phyloP scores from a whole-genome alignment of 2,888 invertebrate species.

The Acronicta aceris region DNA sequence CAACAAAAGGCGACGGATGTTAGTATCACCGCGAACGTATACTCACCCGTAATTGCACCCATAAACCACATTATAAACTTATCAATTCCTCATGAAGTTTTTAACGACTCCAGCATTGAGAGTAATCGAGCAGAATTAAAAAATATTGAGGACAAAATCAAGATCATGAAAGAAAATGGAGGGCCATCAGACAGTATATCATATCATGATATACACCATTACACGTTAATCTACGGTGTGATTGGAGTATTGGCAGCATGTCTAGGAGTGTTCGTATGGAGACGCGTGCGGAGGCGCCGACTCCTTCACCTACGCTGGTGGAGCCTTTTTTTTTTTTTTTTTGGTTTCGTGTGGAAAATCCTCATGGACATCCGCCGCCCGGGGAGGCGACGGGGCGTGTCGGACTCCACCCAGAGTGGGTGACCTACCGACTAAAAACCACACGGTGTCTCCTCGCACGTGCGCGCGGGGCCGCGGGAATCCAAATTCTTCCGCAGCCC shows the following conservation, averaged over 20 bases:
- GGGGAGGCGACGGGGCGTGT: no score
- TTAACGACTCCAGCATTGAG: conserved; percentile 7
- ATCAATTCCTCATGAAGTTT: conserved; percentile 6
- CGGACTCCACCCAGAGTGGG: no score
- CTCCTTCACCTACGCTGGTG: not conserved
- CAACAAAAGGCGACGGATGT: conserved; percentile 8
- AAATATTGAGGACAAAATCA: conserved; percentile 8
- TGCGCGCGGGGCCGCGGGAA: no score
- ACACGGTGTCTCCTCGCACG: no score
- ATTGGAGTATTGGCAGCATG: conserved; percentile 10
- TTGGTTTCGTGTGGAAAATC: no score
- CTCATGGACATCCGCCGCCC: no score
- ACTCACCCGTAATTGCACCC: conserved; percentile 5
- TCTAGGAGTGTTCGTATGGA: conserved; percentile 3
- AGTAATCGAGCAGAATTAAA: conserved; percentile 3
- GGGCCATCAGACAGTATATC: not conserved
- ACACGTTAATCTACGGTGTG: conserved; percentile 8
- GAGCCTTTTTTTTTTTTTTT: no score
- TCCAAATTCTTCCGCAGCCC: no score
- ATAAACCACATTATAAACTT: conserved; percentile 22
- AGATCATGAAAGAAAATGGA: conserved; percentile 8
- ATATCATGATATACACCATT: conserved; percentile 10
- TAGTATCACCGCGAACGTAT: conserved; percentile 3
- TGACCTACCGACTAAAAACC: no score
- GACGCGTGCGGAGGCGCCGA: not conserved